A percentile compares a stretch with the other conserved stretches of the same genome.
These are phyloP conservation scores for Drosophila peninsularis DNA, from an alignment of 2,888 invertebrate species.

Conservation along the genomic window DNA sequence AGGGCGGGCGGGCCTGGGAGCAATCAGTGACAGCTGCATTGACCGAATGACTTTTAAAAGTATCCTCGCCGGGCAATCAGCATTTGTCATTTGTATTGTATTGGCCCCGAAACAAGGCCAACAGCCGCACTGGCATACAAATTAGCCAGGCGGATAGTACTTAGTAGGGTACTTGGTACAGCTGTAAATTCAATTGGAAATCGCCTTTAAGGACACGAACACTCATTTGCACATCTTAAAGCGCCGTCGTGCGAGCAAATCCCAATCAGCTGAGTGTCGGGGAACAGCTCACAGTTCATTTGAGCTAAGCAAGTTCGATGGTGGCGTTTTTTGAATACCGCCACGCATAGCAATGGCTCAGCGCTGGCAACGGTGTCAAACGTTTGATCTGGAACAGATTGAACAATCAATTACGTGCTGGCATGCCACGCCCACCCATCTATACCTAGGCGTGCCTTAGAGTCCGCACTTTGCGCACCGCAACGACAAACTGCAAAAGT, in stretches of 20 bases:
- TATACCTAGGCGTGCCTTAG: constrained; percentile 13
- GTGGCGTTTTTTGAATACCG: constrained; percentile 59
- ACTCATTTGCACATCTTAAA: constrained; percentile 53
- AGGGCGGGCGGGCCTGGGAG: constrained; percentile 19
- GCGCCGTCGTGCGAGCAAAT: constrained; percentile 50
- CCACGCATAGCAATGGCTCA: constrained; percentile 61
- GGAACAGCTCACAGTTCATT: constrained; percentile 67
- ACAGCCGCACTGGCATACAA: constrained; percentile 44
- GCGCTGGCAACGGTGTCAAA: constrained; percentile 51
- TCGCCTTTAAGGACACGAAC: constrained; percentile 27
- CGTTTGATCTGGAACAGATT: constrained; percentile 80
- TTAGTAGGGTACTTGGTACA: constrained; percentile 28
- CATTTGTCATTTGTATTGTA: constrained; percentile 40
- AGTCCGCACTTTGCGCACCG: constrained; percentile 19
- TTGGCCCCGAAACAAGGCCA: constrained; percentile 33
- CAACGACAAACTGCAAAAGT: constrained; percentile 55
- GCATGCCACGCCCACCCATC: constrained; percentile 62
- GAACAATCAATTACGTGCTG: constrained; percentile 80
- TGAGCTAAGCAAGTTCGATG: constrained; percentile 35
- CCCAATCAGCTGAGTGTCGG: constrained; percentile 69
- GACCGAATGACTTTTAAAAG: constrained; percentile 64
- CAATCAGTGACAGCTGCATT: constrained; percentile 77
- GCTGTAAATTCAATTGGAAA: constrained; percentile 44
- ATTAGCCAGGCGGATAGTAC: constrained; percentile 35
- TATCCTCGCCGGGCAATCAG: constrained; percentile 54